Base-by-base conservation (phyloP, 1,140 invertebrate genomes). In the Ostrea denselamellosa region DNA sequence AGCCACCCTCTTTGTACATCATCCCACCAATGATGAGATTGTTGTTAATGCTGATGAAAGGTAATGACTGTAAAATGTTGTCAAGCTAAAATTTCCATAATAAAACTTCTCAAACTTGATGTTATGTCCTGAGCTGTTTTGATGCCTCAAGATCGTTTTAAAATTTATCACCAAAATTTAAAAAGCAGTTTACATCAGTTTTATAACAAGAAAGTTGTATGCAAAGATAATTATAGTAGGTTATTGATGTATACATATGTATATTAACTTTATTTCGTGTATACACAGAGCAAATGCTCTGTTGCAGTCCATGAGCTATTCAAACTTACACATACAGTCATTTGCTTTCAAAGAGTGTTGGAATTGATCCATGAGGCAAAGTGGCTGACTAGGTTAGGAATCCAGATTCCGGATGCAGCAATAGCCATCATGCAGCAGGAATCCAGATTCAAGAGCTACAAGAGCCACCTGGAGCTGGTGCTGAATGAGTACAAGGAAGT, bases 311-410 rank as follows among this genome's bases (percentile, higher is more conserved):
- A 44, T 44, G 34, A 44, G 5, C 34, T 5, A 44, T 44, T 44
- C 5, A 5, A 44, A 44, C 34, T 44, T 44, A 44, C 34, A 44
- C 34, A 44, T 44, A 44, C 5, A 44, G 34, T 44, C 34, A 4
- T 90, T 53, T 86, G 58, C 52, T 19, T 87, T 91, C 89, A 5
- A 90, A 95, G 94, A 90, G 92, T 95, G 8, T 62, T 95, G 34
- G 92, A 94, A 77, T 88, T 94, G 83, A 94, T 95, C 81, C 94
- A 95, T 89, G 95, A 95, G 87, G 93, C 93, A 56, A 95, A 94
- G 90, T 95, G 94, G 93, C 84, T 95, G 89, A 92, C 92, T 5
- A 86, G 94, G 82, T 90, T 95, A 2, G 94, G 92, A 10, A 93
- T 95, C 22, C 92, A 92, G 87, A 92, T 94, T 44, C 94, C 95